Evolutionary conservation across 2,113 vertebrate genomes (phyloP), one percentile per base, ranked within the genome.

Genomic region (Psilopogon haemacephalus): DNA sequence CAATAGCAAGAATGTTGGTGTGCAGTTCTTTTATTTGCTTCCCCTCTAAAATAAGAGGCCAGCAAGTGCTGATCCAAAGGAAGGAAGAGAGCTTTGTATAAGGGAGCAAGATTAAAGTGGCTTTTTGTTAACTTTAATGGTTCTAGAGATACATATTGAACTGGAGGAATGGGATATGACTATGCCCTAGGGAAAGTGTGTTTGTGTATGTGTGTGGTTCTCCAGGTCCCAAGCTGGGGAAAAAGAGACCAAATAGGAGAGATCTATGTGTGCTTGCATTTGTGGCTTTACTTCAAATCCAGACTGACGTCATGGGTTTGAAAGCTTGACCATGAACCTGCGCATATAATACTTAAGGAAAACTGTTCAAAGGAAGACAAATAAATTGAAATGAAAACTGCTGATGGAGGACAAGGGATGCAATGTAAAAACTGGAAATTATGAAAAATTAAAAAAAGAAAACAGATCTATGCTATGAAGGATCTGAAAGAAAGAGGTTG

Each of bases 11-110:
- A 78, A 68, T 7, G 12, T 28, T 72, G 23, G 8, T 65, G 16
- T 50, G n/a, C 50, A 75, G 26, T 15, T 68, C 16, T 64, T 88
- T 82, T 68, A 40, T 90, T 82, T 92, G 48, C 20, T 80, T 89
- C 4, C 0, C 11, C 12, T 89, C 17, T 55, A 84, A 84, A 55
- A 67, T n/a, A 93, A 70, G 67, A 83, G 73, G 28, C 12, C 26
- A 52, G 50, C 12, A 82, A 28, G 59, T 63, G 33, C 14, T 0
- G 1, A 67, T 67, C n/a, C 0, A 0, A 30, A 52, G 46, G 46
- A 82, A 88, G 54, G 55, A 92, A 92, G 65, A 67, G 12, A 46
- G 20, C 12, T 85, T 90, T 93, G 26, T 46, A 42, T 37, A n/a
- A 59, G 4, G 8, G 11, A 90, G 28, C 6, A 65, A 64, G 68